Evolutionary conservation across 2,888 invertebrate species (phyloP).

Genomic region (Drosophila emarginata): DNA sequence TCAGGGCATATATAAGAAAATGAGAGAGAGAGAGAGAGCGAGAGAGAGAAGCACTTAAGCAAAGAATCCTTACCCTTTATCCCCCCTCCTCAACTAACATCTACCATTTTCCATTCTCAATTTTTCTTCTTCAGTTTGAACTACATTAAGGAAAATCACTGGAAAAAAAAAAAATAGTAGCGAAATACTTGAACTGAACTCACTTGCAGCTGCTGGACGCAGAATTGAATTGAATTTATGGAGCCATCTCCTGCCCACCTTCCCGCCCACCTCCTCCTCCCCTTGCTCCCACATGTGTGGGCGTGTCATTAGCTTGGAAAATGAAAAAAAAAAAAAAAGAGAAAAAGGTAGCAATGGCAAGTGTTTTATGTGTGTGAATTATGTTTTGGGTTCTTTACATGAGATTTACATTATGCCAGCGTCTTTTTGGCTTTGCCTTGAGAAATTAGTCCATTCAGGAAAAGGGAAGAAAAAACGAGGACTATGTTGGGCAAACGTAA

Average conservation of each 20-base stretch:
- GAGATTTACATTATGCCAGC: conserved; percentile 66
- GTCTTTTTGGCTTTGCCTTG: conserved; percentile 19
- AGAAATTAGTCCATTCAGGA: conserved; percentile 8
- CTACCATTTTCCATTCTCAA: neutral
- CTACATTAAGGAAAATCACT: conserved; percentile 53
- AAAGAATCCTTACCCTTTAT: conserved; percentile 31
- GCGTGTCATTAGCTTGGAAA: conserved; percentile 43
- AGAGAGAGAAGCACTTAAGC: conserved; percentile 35
- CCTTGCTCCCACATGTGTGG: conserved; percentile 7
- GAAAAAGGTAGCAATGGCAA: conserved; percentile 24
- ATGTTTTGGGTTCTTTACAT: conserved; percentile 51
- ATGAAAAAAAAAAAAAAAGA: conserved; percentile 15
- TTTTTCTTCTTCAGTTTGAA: conserved; percentile 39
- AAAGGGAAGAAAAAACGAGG: neutral
- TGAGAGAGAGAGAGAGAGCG: neutral
- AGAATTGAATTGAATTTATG: conserved; percentile 73
- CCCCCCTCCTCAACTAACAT: neutral
- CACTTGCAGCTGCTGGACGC: conserved; percentile 70
- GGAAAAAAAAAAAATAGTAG: conserved; percentile 14
- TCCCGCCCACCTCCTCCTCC: neutral
- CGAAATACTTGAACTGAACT: conserved; percentile 38
- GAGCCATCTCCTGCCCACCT: conserved; percentile 35
- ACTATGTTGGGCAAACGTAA: neutral
- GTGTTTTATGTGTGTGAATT: conserved; percentile 67
- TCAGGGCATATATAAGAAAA: conserved; percentile 1